Evolutionary conservation across 2,797 vertebrate species (phyloP).

Genomic region (Lacerta bilineata): DNA sequence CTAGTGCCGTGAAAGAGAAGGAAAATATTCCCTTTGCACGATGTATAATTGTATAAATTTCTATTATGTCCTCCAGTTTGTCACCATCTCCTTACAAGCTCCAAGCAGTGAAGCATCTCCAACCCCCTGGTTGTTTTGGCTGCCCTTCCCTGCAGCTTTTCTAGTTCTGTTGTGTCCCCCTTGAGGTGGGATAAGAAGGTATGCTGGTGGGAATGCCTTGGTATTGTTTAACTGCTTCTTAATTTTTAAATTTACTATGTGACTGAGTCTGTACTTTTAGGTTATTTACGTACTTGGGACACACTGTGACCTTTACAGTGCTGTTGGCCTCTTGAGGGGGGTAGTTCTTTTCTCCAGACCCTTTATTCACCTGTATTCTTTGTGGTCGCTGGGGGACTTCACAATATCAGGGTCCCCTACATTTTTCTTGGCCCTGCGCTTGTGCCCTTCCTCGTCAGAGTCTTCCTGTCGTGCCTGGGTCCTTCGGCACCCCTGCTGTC

Average conservation of each 20-base stretch:
- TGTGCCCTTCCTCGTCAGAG: background rate
- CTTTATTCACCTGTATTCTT: slow-evolving; percentile 31
- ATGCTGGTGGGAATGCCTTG: background rate
- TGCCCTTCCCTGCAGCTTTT: too few species aligned
- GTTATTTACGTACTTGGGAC: background rate
- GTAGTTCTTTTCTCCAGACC: background rate
- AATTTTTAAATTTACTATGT: too few species aligned
- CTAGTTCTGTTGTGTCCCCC: too few species aligned
- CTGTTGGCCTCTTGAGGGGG: background rate
- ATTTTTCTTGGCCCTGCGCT: slow-evolving; percentile 17
- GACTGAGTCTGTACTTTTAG: background rate
- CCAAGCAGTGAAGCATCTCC: too few species aligned
- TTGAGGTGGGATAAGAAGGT: background rate
- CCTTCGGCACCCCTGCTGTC: background rate
- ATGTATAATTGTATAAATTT: too few species aligned
- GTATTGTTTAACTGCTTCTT: too few species aligned
- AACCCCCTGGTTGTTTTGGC: too few species aligned
- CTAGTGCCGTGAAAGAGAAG: too few species aligned
- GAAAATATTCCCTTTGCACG: too few species aligned
- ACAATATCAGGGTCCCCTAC: slow-evolving; percentile 30
- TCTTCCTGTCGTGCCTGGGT: background rate
- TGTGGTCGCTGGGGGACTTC: slow-evolving; percentile 37
- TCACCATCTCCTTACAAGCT: too few species aligned
- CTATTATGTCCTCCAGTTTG: too few species aligned
- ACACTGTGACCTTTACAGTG: background rate